phyloP scores from a whole-genome alignment of 2,797 vertebrate genomes.

The Bradypus variegatus region DNA sequence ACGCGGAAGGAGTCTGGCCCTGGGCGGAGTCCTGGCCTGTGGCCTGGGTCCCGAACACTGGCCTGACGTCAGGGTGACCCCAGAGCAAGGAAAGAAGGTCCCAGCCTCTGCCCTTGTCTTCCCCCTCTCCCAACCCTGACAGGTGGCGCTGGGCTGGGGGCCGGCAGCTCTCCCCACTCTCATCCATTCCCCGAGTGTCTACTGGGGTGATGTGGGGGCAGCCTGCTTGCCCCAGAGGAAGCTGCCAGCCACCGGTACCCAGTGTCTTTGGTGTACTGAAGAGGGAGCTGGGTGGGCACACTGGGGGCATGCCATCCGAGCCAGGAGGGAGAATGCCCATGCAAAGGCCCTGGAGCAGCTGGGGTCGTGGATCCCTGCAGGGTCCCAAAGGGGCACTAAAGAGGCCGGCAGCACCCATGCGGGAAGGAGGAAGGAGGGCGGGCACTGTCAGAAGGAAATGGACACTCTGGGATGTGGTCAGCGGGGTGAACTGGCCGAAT shows the following conservation, averaged over 20 bases:
- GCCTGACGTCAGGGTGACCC: too few species aligned
- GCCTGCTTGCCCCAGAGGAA: too few species aligned
- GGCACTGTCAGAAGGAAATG: accelerated
- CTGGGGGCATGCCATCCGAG: neutral
- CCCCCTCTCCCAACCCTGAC: neutral
- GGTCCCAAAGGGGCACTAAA: neutral
- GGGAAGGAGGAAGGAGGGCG: accelerated
- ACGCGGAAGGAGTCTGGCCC: too few species aligned
- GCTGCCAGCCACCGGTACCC: too few species aligned
- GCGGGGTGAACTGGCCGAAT: neutral
- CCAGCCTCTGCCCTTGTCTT: neutral
- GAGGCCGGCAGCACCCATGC: too few species aligned
- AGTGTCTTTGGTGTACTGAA: neutral
- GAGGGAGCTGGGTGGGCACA: neutral
- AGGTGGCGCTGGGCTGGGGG: neutral
- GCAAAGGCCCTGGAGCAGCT: neutral
- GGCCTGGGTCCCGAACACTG: too few species aligned
- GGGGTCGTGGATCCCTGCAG: accelerated
- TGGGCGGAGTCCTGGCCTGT: neutral
- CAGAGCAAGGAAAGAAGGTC: neutral
- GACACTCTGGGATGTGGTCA: accelerated
- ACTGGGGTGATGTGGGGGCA: too few species aligned
- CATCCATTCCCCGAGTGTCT: neutral
- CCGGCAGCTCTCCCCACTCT: neutral
- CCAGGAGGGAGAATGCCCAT: accelerated